These are phyloP conservation scores for Microdon myrmicae DNA, from an alignment of 2,888 invertebrate genomes.

Conservation along the genomic window DNA sequence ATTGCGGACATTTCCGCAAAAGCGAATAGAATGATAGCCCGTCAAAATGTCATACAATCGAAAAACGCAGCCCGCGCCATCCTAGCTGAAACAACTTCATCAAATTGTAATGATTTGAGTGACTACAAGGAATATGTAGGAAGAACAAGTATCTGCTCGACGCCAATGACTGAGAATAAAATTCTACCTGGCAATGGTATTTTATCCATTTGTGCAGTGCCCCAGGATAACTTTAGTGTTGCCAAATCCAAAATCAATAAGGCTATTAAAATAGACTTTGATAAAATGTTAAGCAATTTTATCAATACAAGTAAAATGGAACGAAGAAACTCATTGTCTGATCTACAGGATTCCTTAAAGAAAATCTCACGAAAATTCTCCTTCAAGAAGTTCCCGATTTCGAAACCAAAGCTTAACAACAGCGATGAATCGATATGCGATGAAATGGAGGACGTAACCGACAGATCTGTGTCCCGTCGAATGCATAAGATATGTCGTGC, in stretches of 20 bases:
- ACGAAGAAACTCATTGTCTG: conserved; percentile 71
- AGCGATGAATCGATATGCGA: conserved; percentile 54
- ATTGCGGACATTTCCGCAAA: conserved; percentile 6
- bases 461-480: conserved; percentile 22
- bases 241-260: conserved; percentile 31
- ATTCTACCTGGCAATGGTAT: conserved; percentile 79
- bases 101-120: too few species aligned
- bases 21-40: conserved; percentile 55
- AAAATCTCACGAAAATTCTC: conserved; percentile 71
- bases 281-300: conserved; percentile 64
- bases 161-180: conserved; percentile 82
- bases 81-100: conserved; percentile 70
- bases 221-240: conserved; percentile 63
- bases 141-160: conserved; percentile 81
- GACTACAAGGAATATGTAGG: conserved; percentile 73
- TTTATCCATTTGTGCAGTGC: conserved; percentile 78
- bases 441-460: conserved; percentile 28
- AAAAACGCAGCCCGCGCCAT: conserved; percentile 69
- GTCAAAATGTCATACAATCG: conserved; percentile 71
- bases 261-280: conserved; percentile 61
- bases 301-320: conserved; percentile 62
- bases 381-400: conserved; percentile 70
- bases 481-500: conserved; percentile 72
- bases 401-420: conserved; percentile 63
- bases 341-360: conserved; percentile 73